Evolutionary conservation across 2,113 vertebrate species (phyloP).

Genomic region (Dicrurus megarhynchus): DNA sequence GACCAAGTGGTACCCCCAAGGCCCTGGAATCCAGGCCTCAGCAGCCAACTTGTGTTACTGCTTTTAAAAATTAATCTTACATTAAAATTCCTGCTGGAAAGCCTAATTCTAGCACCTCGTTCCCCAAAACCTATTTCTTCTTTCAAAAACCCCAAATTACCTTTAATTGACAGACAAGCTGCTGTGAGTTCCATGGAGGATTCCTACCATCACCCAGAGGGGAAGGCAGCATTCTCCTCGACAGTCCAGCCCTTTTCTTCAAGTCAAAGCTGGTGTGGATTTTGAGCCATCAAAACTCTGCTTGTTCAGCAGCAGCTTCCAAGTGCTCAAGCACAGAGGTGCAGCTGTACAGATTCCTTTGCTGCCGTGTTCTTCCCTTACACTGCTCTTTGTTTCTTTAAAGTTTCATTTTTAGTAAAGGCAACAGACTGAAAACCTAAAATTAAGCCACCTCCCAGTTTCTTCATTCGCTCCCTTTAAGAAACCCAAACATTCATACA

Average conservation of each 20-base stretch:
- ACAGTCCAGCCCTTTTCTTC: not conserved
- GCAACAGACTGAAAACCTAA: not conserved
- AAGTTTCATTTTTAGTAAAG: not conserved
- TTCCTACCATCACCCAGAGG: not conserved
- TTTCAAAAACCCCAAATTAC: not conserved
- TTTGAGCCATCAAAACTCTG: not conserved
- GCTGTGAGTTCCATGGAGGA: accelerated
- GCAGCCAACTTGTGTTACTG: not conserved
- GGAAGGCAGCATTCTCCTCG: not conserved
- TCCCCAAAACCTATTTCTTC: not conserved
- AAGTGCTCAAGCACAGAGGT: not conserved
- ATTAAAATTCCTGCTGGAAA: not conserved
- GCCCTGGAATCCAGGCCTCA: not conserved
- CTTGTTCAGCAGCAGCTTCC: not conserved
- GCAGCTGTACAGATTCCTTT: not conserved
- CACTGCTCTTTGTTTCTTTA: not conserved
- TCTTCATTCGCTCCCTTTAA: not conserved
- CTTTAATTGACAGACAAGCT: accelerated
- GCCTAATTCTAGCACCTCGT: not conserved
- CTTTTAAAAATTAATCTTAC: not conserved
- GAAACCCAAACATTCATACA: not conserved
- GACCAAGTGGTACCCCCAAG: not conserved
- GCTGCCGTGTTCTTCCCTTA: not conserved
- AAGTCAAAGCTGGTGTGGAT: not conserved
- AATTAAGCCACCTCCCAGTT: not conserved